Percentiles rank a stretch among this genome's conserved stretches.
Conservation (phyloP, 2,113 vertebrate species). For the Oncorhynchus keta region DNA sequence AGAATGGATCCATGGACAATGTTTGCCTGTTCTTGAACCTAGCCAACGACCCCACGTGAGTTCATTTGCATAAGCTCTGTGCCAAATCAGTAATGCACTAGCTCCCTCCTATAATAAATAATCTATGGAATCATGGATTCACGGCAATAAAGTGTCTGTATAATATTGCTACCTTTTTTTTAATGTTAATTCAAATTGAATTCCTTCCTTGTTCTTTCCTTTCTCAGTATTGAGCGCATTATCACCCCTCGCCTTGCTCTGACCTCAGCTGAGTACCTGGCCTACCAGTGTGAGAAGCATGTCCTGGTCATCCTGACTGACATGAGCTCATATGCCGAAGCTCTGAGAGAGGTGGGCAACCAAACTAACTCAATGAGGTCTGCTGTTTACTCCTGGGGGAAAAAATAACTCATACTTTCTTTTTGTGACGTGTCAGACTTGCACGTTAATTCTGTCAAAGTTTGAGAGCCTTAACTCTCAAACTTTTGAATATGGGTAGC, state of each 20-base stretch:
- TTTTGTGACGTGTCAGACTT: neutral
- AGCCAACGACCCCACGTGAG: conserved; percentile 71
- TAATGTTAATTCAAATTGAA: too few species aligned
- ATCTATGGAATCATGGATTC: too few species aligned
- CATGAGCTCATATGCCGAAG: conserved; percentile 83
- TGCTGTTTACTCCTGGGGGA: neutral
- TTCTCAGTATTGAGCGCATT: conserved; percentile 78
- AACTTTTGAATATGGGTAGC: neutral
- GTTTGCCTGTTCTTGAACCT: conserved; percentile 82
- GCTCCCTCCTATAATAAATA: neutral
- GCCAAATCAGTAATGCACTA: neutral
- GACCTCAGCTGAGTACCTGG: conserved; percentile 80
- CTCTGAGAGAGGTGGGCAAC: conserved; percentile 77
- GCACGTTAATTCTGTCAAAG: too few species aligned
- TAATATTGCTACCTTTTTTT: neutral
- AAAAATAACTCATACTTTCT: neutral
- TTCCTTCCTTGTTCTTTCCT: conserved; percentile 7
- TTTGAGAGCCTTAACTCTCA: neutral
- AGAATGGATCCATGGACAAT: conserved; percentile 84
- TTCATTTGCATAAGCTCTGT: neutral
- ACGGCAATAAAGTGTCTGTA: neutral
- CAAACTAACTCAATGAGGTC: neutral
- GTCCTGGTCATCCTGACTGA: conserved; percentile 82
- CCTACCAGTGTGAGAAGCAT: conserved; percentile 84
- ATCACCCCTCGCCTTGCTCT: conserved; percentile 81